These are phyloP conservation scores for Lepilemur septentrionalis DNA, from an alignment of 2,797 vertebrate genomes.

Conservation along the genomic window DNA sequence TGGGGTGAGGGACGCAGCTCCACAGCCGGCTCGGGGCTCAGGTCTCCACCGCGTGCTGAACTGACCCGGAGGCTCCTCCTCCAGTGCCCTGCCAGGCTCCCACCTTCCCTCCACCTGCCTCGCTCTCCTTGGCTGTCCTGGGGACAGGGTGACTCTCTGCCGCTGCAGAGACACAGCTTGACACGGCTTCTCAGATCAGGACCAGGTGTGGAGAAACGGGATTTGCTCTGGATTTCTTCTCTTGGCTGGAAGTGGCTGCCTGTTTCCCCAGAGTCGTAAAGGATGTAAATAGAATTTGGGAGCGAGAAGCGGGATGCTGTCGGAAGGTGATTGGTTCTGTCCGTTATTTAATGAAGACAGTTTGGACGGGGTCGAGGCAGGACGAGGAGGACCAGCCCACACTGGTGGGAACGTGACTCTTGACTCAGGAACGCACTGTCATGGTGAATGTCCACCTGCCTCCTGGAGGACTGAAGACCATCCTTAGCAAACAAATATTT, in stretches of 20 bases:
- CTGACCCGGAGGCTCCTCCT: not conserved
- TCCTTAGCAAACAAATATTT: not conserved
- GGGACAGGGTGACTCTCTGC: no score
- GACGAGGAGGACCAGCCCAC: no score
- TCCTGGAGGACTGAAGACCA: not conserved
- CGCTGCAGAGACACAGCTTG: not conserved
- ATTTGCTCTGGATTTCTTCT: conserved; percentile 1
- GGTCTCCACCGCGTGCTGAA: not conserved
- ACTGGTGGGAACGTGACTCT: no score
- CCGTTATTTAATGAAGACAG: fast-evolving
- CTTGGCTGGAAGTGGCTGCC: not conserved
- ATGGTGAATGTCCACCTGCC: not conserved
- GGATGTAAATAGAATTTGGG: not conserved
- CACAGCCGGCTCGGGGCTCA: fast-evolving
- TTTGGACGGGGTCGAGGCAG: fast-evolving
- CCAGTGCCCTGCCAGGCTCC: not conserved
- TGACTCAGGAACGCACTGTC: no score
- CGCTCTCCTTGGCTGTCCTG: not conserved
- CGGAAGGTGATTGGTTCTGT: not conserved
- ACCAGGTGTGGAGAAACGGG: not conserved
- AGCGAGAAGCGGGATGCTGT: not conserved
- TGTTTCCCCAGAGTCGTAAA: not conserved
- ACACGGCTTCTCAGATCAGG: not conserved
- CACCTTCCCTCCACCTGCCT: not conserved
- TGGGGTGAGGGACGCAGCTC: fast-evolving